A percentile compares a stretch with the other conserved stretches of the same genome.
These are phyloP conservation scores for Heliconius congener DNA, from an alignment of 1,140 invertebrate genomes.

Conservation along the genomic window DNA sequence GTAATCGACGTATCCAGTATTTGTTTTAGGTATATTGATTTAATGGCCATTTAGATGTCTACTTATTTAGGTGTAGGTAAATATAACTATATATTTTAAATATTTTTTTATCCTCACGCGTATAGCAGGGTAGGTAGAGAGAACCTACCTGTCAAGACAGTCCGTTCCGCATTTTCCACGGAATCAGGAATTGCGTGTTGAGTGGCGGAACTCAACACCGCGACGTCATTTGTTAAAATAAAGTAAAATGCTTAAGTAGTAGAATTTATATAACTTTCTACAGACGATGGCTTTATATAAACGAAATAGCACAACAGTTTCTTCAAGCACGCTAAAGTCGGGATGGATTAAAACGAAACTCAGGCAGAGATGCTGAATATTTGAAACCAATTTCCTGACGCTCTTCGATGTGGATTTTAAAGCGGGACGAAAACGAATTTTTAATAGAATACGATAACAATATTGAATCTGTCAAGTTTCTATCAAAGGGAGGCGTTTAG, in stretches of 20 bases:
- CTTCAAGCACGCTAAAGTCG: conserved; percentile 23
- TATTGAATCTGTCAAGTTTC: neutral
- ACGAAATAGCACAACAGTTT: conserved; percentile 23
- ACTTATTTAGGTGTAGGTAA: too few relatives aligned
- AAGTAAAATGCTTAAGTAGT: neutral
- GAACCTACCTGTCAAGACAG: too few relatives aligned
- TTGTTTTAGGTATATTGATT: too few relatives aligned
- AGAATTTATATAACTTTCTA: neutral
- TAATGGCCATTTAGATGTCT: too few relatives aligned
- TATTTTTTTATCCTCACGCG: too few relatives aligned
- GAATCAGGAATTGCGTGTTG: too few relatives aligned
- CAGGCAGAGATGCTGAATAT: conserved; percentile 39
- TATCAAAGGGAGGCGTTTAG: neutral
- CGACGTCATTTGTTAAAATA: too few relatives aligned
- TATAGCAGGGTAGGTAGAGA: too few relatives aligned
- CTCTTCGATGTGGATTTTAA: conserved; percentile 4
- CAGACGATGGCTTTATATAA: neutral
- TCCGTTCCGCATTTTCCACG: too few relatives aligned
- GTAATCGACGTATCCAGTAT: too few relatives aligned
- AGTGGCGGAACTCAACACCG: too few relatives aligned
- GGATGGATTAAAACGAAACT: conserved; percentile 42
- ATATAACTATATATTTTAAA: too few relatives aligned
- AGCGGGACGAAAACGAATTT: neutral
- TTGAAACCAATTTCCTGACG: conserved; percentile 41
- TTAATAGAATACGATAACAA: neutral